Conservation (phyloP, 2,797 vertebrate genomes). For the Fistularia tabacaria region DNA sequence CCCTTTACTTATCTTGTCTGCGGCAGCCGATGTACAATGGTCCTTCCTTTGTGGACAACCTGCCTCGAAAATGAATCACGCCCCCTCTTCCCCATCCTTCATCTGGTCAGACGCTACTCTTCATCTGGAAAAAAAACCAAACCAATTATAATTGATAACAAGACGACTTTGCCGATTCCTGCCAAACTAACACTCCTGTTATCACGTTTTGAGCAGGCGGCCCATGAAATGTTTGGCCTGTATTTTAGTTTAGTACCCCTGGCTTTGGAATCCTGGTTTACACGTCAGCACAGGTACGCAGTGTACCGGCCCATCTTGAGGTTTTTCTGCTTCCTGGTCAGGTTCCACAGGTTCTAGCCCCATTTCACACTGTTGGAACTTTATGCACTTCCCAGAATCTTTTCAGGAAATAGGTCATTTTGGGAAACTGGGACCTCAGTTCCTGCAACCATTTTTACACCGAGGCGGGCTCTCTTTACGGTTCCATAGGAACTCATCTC, state of each 20-base stretch:
- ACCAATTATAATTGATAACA: constrained; percentile 45
- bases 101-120: constrained; percentile 24
- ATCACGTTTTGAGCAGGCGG: constrained; percentile 44
- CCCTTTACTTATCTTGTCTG: constrained; percentile 51
- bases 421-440: too few relatives aligned
- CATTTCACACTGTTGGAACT: too few relatives aligned
- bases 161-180: constrained; percentile 42
- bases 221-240: constrained; percentile 31
- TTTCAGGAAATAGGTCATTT: too few relatives aligned
- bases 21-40: constrained; percentile 55
- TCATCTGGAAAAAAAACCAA: constrained; percentile 38
- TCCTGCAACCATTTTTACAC: too few relatives aligned
- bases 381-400: too few relatives aligned
- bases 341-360: too few relatives aligned
- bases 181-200: constrained; percentile 27
- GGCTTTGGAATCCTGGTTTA: constrained; percentile 10
- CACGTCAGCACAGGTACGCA: constrained; percentile 14
- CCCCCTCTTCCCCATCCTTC: constrained; percentile 44
- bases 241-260: constrained; percentile 22
- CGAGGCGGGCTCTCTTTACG: too few relatives aligned
- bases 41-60: constrained; percentile 45
- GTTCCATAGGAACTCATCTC: too few relatives aligned
- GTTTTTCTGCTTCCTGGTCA: too few relatives aligned
- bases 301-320: too few relatives aligned
- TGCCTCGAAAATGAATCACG: constrained; percentile 60